These are phyloP conservation scores for Sporophila hypoxantha DNA, from an alignment of 2,113 vertebrate species.

Conservation along the genomic window DNA sequence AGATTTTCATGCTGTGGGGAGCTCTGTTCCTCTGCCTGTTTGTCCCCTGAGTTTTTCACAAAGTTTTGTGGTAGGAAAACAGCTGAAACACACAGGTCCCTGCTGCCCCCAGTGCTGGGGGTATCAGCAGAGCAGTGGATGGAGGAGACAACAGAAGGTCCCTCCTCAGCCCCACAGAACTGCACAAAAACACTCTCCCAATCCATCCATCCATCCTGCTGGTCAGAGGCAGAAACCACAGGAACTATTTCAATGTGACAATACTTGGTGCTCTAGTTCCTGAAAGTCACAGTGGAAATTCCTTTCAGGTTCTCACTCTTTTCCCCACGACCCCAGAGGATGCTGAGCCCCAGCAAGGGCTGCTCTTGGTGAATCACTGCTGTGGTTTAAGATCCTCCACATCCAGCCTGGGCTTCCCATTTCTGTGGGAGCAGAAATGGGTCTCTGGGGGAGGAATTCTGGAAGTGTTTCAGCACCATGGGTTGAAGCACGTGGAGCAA, in stretches of 20 bases:
- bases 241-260: not conserved
- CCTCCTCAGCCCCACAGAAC: not conserved
- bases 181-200: not conserved
- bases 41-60: not conserved
- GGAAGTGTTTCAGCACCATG: not conserved
- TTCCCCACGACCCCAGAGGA: fast-evolving
- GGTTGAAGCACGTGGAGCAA: not conserved
- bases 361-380: not conserved
- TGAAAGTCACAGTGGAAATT: not conserved
- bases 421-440: not conserved
- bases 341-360: not conserved
- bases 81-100: not conserved
- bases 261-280: not conserved
- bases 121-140: not conserved
- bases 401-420: not conserved
- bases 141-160: not conserved
- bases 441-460: not conserved
- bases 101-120: not conserved
- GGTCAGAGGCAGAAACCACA: not conserved
- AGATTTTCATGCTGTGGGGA: not conserved
- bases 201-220: not conserved
- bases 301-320: not conserved
- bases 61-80: not conserved
- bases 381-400: not conserved
- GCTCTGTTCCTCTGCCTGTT: not conserved